These are phyloP conservation scores for Brenthis ino DNA, from an alignment of 2,888 invertebrate genomes.

Conservation along the genomic window DNA sequence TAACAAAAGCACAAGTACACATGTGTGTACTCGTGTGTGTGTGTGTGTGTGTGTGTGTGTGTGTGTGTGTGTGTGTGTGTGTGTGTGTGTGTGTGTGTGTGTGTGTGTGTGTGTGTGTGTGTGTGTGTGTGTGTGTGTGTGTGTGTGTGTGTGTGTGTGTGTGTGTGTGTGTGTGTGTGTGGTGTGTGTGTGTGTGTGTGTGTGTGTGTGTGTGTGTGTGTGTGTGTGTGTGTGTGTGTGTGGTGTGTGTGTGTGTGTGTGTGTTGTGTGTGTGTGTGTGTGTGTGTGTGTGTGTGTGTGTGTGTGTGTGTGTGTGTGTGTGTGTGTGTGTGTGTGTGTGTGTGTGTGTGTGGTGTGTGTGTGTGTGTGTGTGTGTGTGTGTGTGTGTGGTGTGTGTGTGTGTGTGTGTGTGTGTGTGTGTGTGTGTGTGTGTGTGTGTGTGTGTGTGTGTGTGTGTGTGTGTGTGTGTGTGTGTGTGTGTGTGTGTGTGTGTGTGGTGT, in stretches of 20 bases:
- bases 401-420: constrained; percentile 25
- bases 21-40: no score
- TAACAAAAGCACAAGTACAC: background rate
- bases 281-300: constrained; percentile 6
- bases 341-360: constrained; percentile 5
- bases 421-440: constrained; percentile 3
- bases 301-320: constrained; percentile 5
- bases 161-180: constrained; percentile 3
- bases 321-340: constrained; percentile 3
- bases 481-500: constrained; percentile 7
- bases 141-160: constrained; percentile 4
- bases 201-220: constrained; percentile 3
- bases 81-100: constrained; percentile 3
- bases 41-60: constrained; percentile 3
- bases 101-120: constrained; percentile 6
- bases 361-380: constrained; percentile 3
- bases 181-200: constrained; percentile 4
- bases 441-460: constrained; percentile 5
- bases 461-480: constrained; percentile 3
- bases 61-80: constrained; percentile 5
- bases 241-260: constrained; percentile 4
- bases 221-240: constrained; percentile 5
- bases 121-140: constrained; percentile 5
- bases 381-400: constrained; percentile 6
- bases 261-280: constrained; percentile 7